These are phyloP conservation scores for Petaurus breviceps DNA, from an alignment of 2,113 vertebrate genomes.

Conservation along the genomic window DNA sequence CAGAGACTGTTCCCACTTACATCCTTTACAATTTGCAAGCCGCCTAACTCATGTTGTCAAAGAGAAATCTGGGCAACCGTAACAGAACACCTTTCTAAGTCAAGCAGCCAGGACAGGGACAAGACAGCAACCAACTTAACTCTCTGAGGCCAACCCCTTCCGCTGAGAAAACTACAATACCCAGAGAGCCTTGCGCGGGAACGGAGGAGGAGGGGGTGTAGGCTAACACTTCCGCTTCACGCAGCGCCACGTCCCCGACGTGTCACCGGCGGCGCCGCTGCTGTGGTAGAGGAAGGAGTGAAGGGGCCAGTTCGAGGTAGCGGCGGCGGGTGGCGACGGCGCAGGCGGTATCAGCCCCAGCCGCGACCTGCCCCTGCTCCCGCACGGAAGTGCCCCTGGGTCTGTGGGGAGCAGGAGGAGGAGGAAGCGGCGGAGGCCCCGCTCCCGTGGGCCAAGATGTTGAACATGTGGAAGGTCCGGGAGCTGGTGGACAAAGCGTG, in stretches of 20 bases:
- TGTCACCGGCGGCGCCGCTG: slow-evolving; percentile 65
- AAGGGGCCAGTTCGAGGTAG: slow-evolving; percentile 60
- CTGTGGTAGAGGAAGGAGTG: slow-evolving; percentile 25
- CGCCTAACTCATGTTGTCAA: too few relatives aligned
- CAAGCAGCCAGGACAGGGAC: background rate
- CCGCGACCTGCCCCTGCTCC: slow-evolving; percentile 69
- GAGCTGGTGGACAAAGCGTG: slow-evolving; percentile 97
- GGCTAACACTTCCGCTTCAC: slow-evolving; percentile 69
- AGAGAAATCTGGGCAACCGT: background rate
- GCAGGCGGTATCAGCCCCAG: slow-evolving; percentile 38
- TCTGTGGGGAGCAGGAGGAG: slow-evolving; percentile 55
- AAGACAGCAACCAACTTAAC: background rate
- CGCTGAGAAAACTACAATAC: slow-evolving; percentile 61
- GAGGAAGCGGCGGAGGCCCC: slow-evolving; percentile 67
- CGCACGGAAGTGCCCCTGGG: slow-evolving; percentile 69
- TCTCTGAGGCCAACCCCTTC: background rate
- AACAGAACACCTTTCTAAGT: background rate
- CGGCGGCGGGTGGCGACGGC: slow-evolving; percentile 58
- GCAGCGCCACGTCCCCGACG: slow-evolving; percentile 76
- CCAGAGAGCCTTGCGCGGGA: slow-evolving; percentile 64
- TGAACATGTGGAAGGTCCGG: slow-evolving; percentile 97
- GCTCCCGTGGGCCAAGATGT: slow-evolving; percentile 85
- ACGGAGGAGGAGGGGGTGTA: background rate
- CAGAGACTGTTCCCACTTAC: background rate
- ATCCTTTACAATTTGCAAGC: background rate